Base-by-base conservation (phyloP, 2,888 invertebrate species). In the Apodemia hepburni region DNA sequence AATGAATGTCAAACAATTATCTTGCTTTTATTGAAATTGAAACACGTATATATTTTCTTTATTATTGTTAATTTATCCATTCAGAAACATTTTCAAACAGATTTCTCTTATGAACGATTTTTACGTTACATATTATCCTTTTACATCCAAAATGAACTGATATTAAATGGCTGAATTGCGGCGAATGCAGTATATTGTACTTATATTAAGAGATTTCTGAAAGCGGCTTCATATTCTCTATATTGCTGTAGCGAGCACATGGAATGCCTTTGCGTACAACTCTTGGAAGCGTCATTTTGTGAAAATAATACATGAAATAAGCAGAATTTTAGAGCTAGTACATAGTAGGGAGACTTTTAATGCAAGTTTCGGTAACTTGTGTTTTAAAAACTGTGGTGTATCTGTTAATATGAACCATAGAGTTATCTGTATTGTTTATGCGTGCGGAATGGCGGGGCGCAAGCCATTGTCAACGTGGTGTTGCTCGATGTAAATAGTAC, bases 181-280 rank as follows among this genome's bases (percentile, higher is more conserved):
- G 45, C 45, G 45, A 45, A 45, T 45, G 45, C 45, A n/a, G 45
- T 45, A 45, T 45, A 45, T 45, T 45, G 45, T 45, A 45, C 45
- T 15, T 45, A 45, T 45, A 45, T 45, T 45, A 45, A 45, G 45
- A 45, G 45, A 45, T 45, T 45, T 45, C 45, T 45, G 45, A 45
- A 45, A 45, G 45, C n/a, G 45, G 45, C 45, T 45, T 54, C 54
- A 54, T 54, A 54, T 54, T 54, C 27, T 54, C 54, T 27, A 27
- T 54, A 54, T 54, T 54, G 54, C 54, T 54, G 54, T 15, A 54
- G 54, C 27, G 27, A 54, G 54, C 54, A 54, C 22, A 27, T 12
- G 54, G 54, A 54, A 54, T 54, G 54, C 27, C 54, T 54, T 54
- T 54, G 54, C 54, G 27, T 54, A 45, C 15, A 45, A 45, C 45